Evolutionary conservation across 1,140 invertebrate genomes (phyloP), one percentile per base, ranked within the genome.

Genomic region (Conus ventricosus): DNA sequence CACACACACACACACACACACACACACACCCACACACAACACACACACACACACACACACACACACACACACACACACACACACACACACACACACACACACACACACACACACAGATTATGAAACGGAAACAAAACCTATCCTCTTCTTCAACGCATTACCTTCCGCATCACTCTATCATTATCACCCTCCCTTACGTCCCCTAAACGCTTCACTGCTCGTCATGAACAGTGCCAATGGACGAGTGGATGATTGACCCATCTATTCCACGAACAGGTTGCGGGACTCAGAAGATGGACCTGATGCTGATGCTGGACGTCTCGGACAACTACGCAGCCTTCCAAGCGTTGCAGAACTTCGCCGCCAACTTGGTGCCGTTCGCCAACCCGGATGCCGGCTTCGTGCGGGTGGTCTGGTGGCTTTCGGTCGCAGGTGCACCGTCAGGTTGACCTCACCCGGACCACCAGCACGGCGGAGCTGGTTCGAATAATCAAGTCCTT

Each of bases 361-460:
- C 87, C 67, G 23, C 60, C 80, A 82, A 90, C 15, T 80, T 93
- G 78, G 81, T 93, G 6, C 81, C 78, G 25, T 88, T 89, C 83
- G 91, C 91, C 25, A 88, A 91, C 39, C 91, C 93, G 55, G 93
- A 92, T 81, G 63, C 85, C 51, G 92, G 91, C 39, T 83, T 88
- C 23, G 90, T 92, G 1, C 88, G 91, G 8, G 90, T 93, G 8
- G 92, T 7, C 78, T 93, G 25, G 87, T 93, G 11, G 90, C 87
- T 5, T 93, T 91, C 89, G 89, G 89, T 90, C 87, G 11, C 60
- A 55, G 81, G 67, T 88, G 8, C 89, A 57, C 82, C 89, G 60
- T 81, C 89, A 27, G 82, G 85, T 78, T 55, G 85, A 51, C 23
- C 88, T 88, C 82, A 90, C 60, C 78, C 88, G 57, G 51, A 85